Evolutionary conservation across 2,888 invertebrate species (phyloP).

Genomic region (Perizoma affinitatum): DNA sequence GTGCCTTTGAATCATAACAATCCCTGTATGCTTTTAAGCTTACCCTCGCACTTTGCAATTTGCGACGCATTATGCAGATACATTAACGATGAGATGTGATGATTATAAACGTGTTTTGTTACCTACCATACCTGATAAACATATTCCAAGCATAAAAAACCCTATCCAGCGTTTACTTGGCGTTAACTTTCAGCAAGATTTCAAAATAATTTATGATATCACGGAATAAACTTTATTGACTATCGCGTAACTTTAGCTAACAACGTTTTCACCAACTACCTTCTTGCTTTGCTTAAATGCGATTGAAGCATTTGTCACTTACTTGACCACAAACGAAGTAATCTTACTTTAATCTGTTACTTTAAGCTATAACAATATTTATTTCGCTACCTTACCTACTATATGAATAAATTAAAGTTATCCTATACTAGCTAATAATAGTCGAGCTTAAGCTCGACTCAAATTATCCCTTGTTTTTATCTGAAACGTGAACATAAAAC

Average conservation of each 20-base stretch:
- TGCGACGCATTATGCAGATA: slow-evolving; percentile 4
- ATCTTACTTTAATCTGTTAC: too few relatives aligned
- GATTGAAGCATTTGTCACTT: too few relatives aligned
- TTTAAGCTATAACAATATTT: not conserved
- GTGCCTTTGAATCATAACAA: slow-evolving; percentile 25
- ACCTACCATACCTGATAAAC: not conserved
- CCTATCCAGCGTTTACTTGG: too few relatives aligned
- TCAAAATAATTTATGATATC: too few relatives aligned
- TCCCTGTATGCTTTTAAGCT: slow-evolving; percentile 7
- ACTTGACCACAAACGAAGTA: too few relatives aligned
- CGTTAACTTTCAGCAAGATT: too few relatives aligned
- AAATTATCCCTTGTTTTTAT: not conserved
- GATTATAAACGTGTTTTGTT: slow-evolving; percentile 19
- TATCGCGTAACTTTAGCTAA: too few relatives aligned
- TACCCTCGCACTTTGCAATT: slow-evolving; percentile 2
- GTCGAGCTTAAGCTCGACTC: not conserved
- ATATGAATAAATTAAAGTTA: not conserved
- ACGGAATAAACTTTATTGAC: too few relatives aligned
- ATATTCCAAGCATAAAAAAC: too few relatives aligned
- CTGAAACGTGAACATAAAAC: not conserved
- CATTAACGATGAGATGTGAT: slow-evolving; percentile 4
- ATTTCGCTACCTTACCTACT: not conserved
- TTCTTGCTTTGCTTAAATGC: too few relatives aligned
- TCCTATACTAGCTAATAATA: not conserved
- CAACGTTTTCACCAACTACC: too few relatives aligned